Base-by-base conservation (phyloP, 2,888 invertebrate genomes). In the Malthinus seriepunctatus region DNA sequence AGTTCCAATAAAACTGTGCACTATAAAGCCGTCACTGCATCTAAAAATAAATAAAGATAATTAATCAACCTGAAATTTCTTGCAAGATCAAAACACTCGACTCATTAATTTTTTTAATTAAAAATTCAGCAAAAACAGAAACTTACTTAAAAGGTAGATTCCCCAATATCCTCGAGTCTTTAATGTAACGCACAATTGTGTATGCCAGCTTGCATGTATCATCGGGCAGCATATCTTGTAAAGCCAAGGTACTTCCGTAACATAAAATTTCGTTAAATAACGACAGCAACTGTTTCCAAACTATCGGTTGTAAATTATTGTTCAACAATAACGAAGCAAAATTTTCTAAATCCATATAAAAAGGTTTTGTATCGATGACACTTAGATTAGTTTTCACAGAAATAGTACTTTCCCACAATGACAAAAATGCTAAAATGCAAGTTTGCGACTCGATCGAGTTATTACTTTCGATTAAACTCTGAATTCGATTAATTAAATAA, bases 321-420 rank as follows among this genome's bases (percentile, higher is more conserved):
- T 87, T 77, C 60, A 82, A 81, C 54, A 90, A 76, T 60, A 89
- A 79, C 59, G 88, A 84, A 9, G 91, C 90, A 78, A 94, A 90
- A 69, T 88, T 86, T 68, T 93, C 90, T 66, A 94, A 78, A 73
- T 93, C 90, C 1, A 90, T 89, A 76, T 93, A 93, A 77, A 93
- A 95, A 2, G 92, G 90, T 75, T 93, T 90, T 0, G 93, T 94
- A 73, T 94, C 93, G 63, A 92, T 89, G 31, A 94, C 89, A 39
- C 93, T 93, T 52, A 95, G 83, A 81, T 94, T 94, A 14, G 93
- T 92, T 79, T 91, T 92, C 0, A 94, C 93, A 52, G 93, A 93
- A 73, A 95, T 93, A 11, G 93, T 91, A 65, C 91, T 90, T 74
- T 93, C 92, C 94, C 94, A 94, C 34, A 95, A 79, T 50, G 90